Evolutionary conservation across 2,888 invertebrate species (phyloP).

Genomic region (Cristatella mucedo): DNA sequence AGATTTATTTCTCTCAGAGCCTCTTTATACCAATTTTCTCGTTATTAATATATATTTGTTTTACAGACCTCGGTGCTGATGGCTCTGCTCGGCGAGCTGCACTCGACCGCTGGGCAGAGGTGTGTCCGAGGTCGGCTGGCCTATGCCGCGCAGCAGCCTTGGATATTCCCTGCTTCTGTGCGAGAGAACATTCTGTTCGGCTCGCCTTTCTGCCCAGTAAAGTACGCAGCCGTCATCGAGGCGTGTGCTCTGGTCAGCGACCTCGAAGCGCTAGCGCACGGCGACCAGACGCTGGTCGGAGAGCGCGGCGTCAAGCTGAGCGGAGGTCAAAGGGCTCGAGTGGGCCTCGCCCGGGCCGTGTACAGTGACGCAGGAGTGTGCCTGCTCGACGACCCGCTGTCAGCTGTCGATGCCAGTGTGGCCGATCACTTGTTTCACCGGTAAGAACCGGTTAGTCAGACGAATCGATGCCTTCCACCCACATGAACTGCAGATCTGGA

Average conservation of each 20-base stretch:
- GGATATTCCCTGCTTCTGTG: constrained; percentile 58
- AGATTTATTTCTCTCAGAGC: too few species aligned
- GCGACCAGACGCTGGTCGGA: constrained; percentile 68
- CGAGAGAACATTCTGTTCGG: constrained; percentile 86
- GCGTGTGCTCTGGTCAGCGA: constrained; percentile 65
- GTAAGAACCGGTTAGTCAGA: too few species aligned
- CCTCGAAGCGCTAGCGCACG: constrained; percentile 58
- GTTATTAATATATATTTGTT: too few species aligned
- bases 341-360: constrained; percentile 54
- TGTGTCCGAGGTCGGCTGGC: constrained; percentile 48
- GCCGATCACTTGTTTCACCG: constrained; percentile 75
- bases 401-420: constrained; percentile 78
- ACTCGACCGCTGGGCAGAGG: constrained; percentile 43
- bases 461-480: too few species aligned
- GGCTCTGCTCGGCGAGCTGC: constrained; percentile 56
- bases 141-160: constrained; percentile 64
- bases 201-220: constrained; percentile 45
- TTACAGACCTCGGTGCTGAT: constrained; percentile 36
- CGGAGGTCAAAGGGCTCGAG: constrained; percentile 70
- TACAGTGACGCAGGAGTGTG: constrained; percentile 68
- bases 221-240: constrained; percentile 43
- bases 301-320: constrained; percentile 68
- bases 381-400: constrained; percentile 71
- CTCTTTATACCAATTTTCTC: too few species aligned
- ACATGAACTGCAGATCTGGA: too few species aligned